Evolutionary conservation across 2,797 vertebrate species (phyloP), one percentile per base, ranked within the genome.

Genomic region (Lithobates pipiens): DNA sequence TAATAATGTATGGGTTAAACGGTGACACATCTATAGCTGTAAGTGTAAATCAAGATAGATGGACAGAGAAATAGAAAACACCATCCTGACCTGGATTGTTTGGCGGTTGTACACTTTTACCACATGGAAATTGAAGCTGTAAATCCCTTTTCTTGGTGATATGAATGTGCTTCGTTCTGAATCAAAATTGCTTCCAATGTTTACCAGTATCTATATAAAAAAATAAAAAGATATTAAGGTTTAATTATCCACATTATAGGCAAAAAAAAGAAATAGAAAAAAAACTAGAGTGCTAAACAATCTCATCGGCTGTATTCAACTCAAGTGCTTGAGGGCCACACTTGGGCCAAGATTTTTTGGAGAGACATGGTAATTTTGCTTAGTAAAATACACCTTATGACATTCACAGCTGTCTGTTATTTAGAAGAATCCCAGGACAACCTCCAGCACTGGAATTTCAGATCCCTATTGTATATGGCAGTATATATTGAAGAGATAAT

Each of bases 51-150:
- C 18, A 61, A 3, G 34, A 42, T 7, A 68, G 27, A 8, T 29
- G 25, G 63, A 54, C 13, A 34, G 10, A 54, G 25, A 23, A 68
- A 68, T 21, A 36, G 23, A 67, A 39, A 16, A 72, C 27, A 5
- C 9, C 27, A 44, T 7, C 81, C 95, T 96, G 93, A 98, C 98
- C 97, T 99, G 98, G 90, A 99, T 99, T 87, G 97, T 99, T 93
- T 99, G 98, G 88, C 98, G 96, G 94, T 99, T 99, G 94, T 99
- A 99, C 91, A 99, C 98, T 94, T 99, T 99, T 72, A 99, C 98
- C 90, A 99, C 98, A 89, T 99, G 97, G 93, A 99, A 99, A 95
- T 98, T 99, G 94, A 99, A 99, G 96, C 97, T 99, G 96, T 99
- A 99, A 95, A 99, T 98, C 90, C 97, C 98, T 96, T 97, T 98